Percentiles rank a stretch among this genome's conserved stretches.
Conservation (phyloP, 2,888 invertebrate species). For the Phrixothrix hirtus region DNA sequence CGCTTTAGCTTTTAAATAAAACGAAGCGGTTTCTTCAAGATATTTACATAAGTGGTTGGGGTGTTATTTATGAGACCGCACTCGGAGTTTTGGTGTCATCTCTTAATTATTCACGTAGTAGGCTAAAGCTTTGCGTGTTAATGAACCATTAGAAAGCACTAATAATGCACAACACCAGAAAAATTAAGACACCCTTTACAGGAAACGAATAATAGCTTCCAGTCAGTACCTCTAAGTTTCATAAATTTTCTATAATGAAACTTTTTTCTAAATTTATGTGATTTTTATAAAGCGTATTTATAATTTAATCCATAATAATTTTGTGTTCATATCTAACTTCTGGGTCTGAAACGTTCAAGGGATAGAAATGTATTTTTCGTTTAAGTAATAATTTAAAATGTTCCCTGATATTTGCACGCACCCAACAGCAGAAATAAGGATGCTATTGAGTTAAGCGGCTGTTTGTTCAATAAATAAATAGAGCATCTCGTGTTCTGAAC, state of each 20-base stretch:
- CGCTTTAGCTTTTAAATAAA: slow-evolving; percentile 38
- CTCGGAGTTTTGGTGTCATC: slow-evolving; percentile 40
- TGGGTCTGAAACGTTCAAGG: no score
- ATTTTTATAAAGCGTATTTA: no score
- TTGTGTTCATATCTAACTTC: no score
- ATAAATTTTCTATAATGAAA: no score
- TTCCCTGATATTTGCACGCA: slow-evolving; percentile 4
- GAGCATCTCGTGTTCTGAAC: slow-evolving; percentile 24
- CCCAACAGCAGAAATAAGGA: slow-evolving; percentile 7
- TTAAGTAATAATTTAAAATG: no score
- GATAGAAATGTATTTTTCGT: no score
- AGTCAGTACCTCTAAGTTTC: no score
- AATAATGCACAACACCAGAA: slow-evolving; percentile 31
- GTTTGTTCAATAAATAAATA: slow-evolving; percentile 35
- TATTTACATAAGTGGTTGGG: slow-evolving; percentile 37
- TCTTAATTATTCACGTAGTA: slow-evolving; percentile 43
- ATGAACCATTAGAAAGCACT: slow-evolving; percentile 35
- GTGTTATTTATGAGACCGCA: slow-evolving; percentile 40
- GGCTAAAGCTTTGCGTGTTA: slow-evolving; percentile 31
- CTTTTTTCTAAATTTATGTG: no score
- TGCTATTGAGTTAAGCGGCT: slow-evolving; percentile 24
- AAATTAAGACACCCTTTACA: slow-evolving; percentile 21
- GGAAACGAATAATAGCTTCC: slow-evolving; percentile 16
- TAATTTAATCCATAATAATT: no score
- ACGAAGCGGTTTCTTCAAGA: slow-evolving; percentile 28